Evolutionary conservation across 2,888 invertebrate species (phyloP), one percentile per base, ranked within the genome.

Genomic region (Dione juno): DNA sequence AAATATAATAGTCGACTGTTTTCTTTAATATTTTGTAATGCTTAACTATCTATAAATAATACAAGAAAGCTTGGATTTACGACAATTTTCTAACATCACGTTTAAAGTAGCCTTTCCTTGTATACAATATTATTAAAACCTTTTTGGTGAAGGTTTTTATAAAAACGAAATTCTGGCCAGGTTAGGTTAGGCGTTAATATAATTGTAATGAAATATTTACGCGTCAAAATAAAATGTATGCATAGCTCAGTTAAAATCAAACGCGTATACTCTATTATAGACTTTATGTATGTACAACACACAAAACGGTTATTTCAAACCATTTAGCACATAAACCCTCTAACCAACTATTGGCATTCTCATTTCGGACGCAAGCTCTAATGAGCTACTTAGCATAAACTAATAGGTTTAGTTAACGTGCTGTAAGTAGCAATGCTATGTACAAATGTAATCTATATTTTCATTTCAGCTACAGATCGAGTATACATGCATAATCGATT

Each of bases 311-410:
- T 50, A 48, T 50, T 50, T 64, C 19, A 19, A 64, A 19, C 48
- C 50, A 50, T 64, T 50, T 37, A 50, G 16, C 58, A 58, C 41
- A 41, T 58, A 58, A 58, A 58, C 58, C 58, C 58, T 58, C 41
- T 41, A 58, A 58, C 58, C 11, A 41, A 58, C 40, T 40, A 40
- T 58, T 41, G 58, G 54, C 54, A 54, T 37, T 40, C 43, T 50
- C 64, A 64, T 64, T 64, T 64, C n/a, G 48, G 50, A 50, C 64
- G 50, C 59, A 61, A 14, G 21, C 59, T 64, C 37, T 64, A 64
- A 64, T 64, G 64, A 64, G 50, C 50, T 50, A 40, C 19, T 64
- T 64, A 64, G 50, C 64, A 64, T 64, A 64, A 50, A 50, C 64
- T 64, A 64, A 64, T 64, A 64, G 48, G 14, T 37, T 64, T 64